Evolutionary conservation across 37 sponge, comb jelly and placozoan genomes (phyloP), one percentile per base, ranked within the genome.

Genomic region (Halisarca cf. caerulea): DNA sequence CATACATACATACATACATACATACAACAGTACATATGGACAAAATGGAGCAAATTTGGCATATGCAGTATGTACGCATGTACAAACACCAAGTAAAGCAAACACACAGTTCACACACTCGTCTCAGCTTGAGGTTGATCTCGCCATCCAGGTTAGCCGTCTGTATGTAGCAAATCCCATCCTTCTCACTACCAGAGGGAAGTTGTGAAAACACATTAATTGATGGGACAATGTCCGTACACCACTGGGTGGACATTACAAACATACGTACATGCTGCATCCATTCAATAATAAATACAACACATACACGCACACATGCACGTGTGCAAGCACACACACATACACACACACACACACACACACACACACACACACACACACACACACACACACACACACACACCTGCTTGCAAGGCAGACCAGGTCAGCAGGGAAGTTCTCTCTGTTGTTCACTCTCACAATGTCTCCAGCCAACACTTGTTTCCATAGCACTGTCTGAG

Each of bases 341-440:
- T 11, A 47, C 51, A 47, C 51, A 47, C 51, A 47, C 51, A 47
- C 51, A 47, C 51, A 47, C 51, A 47, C 51, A 47, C 51, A 47
- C 51, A 47, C 6, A 47, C 51, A 21, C 53, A 9, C 57, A 37
- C 69, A 6, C 15, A 32, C 69, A 27, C 69, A 27, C 33, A 2
- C 7, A 34, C 69, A 34, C 35, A 28, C 35, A 28, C 69, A 34
- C 34, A 7, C 55, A 25, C 57, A 9, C 57, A 9, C 15, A 5
- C 57, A 69, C 95, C 95, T 94, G 51, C 90, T 91, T 2, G 90
- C 86, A 11, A 94, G 88, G 30, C 89, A 57, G 8, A 91, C 14
- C 2, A 94, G 80, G 37, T 94, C 95, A 24, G 95, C 87, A 44
- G 95, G 95, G 80, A 94, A 94, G 85, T 88, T 83, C 62, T 89